Evolutionary conservation across 2,113 vertebrate genomes (phyloP), one percentile per base, ranked within the genome.

Genomic region (Lethenteron camtschaticum): DNA sequence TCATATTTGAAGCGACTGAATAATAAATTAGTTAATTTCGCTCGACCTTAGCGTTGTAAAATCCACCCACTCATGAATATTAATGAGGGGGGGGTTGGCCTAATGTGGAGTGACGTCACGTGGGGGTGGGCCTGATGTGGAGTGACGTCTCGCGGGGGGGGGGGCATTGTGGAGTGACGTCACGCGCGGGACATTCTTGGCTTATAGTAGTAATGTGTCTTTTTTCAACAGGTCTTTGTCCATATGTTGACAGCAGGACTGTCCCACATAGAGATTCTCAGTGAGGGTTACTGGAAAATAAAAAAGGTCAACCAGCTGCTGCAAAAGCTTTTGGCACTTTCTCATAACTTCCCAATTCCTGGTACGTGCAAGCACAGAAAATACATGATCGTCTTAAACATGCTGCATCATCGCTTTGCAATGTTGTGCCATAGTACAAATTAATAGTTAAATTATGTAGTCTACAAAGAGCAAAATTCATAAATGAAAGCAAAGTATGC

Each of bases 321-420:
- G 79, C 90, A 95, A 76, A 95, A 84, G 78, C 75, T 95, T 55
- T 92, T 99, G 89, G 89, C 90, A 73, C 83, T 85, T 58, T 86
- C 89, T 74, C 85, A 95, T 58, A 83, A 86, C 76, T 87, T 89
- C 75, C 81, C 85, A 75, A 83, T 89, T 75, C 89, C 90, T 71
- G 90, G 92, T 95, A 80, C 69, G 68, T 57, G 71, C 12, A 11
- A 69, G 10, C 57, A 20, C 11, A 57, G 16, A 71, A 68, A 57
- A 8, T 68, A 71, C 57, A 57, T 58, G 3, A 20, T 14, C 68
- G 41, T 41, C 41, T 41, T 41, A 41, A 41, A 41, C 41, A 41
- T 41, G 41, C 41, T 41, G 41, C 41, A 41, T 41, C 41, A 41
- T 41, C 41, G 41, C 3, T 41, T 41, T 41, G 41, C 41, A 41